Base-by-base conservation (phyloP, 2,888 invertebrate species). In the Limnephilus marmoratus region DNA sequence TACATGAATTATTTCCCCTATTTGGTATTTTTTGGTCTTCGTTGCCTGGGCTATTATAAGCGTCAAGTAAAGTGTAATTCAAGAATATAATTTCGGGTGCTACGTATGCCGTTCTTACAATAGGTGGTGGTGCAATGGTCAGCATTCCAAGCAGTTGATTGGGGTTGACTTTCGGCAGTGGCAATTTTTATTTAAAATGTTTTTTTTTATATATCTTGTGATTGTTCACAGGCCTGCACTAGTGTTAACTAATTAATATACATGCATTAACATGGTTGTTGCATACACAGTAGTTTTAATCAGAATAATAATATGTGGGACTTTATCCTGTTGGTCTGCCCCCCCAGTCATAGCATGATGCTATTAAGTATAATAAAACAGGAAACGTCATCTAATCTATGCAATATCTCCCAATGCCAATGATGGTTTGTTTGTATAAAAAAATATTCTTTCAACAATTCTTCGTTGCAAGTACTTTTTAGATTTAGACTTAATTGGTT, bases 121-220 rank as follows among this genome's bases (percentile, higher is more conserved):
- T 49, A 15, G 96, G 95, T 95, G 96, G 96, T 96, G 96, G 96
- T 96, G 96, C 96, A 96, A 96, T 96, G 96, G 96, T 96, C 95
- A 96, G 96, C 96, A 96, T 96, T 96, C 96, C 96, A 96, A 96
- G 96, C 96, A 96, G 96, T 96, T 96, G 96, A 96, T 96, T 95
- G 95, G 95, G 95, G 95, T 95, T 95, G 96, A 95, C 96, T 96
- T 96, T 95, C 95, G 96, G 96, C 96, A 5, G 53, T 53, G 53
- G 53, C 18, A 18, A 53, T 53, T 18, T 18, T 53, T 53, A 15
- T 53, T 53, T 18, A 53, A 18, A 53, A 18, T 1, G 31, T 53
- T 5, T 18, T 53, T 53, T 53, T 4, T 15, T 53, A 4, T 18
- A 53, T 18, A 24, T 18, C 18, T 4, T 18, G 7, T 18, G 18